Conservation (phyloP, 2,797 vertebrate genomes). For the Numenius phaeopus region DNA sequence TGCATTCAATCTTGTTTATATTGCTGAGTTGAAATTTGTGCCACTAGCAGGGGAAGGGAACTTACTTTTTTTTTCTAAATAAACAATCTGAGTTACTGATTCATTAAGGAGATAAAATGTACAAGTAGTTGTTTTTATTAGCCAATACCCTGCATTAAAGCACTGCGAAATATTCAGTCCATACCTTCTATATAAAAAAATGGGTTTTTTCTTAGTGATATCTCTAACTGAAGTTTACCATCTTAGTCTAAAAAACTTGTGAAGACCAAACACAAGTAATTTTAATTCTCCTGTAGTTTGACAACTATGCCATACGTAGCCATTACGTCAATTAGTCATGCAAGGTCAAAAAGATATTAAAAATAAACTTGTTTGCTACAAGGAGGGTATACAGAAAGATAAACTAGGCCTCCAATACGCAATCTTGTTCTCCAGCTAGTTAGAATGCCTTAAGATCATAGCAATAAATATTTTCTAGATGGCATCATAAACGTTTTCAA, state of each 20-base stretch:
- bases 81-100: neutral
- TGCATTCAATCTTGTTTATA: neutral
- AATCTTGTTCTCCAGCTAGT: neutral
- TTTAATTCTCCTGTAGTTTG: neutral
- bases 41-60: neutral
- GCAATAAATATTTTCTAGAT: neutral
- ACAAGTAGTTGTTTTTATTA: neutral
- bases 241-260: neutral
- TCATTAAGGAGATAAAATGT: neutral
- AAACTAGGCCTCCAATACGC: neutral
- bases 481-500: neutral
- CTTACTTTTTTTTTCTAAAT: neutral
- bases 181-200: neutral
- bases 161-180: neutral
- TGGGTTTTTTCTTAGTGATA: accelerated
- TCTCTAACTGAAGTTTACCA: neutral
- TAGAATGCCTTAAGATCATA: neutral
- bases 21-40: constrained; percentile 8
- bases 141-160: neutral
- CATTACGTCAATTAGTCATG: neutral
- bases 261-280: neutral
- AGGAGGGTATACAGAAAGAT: neutral
- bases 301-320: neutral
- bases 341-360: neutral
- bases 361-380: neutral